These are phyloP conservation scores for Oxyruncus cristatus DNA, from an alignment of 2,113 vertebrate species.

Conservation along the genomic window DNA sequence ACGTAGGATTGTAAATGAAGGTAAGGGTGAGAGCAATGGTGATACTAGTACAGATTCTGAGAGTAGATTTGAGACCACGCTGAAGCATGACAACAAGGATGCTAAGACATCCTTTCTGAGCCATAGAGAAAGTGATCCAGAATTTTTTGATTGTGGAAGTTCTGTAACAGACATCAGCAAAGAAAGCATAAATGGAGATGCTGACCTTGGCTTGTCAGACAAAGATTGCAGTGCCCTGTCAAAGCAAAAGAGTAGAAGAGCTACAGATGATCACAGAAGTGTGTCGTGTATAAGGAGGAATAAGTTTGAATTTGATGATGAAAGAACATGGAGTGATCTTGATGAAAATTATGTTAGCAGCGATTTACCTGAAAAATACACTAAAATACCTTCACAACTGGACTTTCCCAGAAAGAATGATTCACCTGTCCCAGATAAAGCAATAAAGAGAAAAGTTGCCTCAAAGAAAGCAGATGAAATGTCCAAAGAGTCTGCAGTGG, in stretches of 20 bases:
- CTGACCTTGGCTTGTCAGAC: constrained; percentile 62
- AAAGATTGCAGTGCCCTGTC: constrained; percentile 47
- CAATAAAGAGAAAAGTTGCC: constrained; percentile 83
- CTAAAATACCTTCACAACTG: background rate
- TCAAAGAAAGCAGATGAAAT: constrained; percentile 69
- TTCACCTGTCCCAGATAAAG: constrained; percentile 53
- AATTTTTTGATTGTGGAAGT: constrained; percentile 51
- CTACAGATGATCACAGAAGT: background rate
- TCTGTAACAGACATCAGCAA: constrained; percentile 66
- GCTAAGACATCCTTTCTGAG: background rate
- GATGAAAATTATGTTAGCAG: constrained; percentile 72
- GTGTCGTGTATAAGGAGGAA: background rate
- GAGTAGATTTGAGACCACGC: constrained; percentile 59
- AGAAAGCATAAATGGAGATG: constrained; percentile 47
- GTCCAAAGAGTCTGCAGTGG: background rate
- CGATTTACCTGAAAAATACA: constrained; percentile 28
- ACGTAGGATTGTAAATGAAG: constrained; percentile 19
- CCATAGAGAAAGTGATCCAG: constrained; percentile 23
- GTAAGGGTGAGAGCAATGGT: background rate
- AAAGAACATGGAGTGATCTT: constrained; percentile 90
- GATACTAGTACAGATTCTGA: constrained; percentile 63
- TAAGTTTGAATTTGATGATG: constrained; percentile 88
- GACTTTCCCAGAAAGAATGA: constrained; percentile 16
- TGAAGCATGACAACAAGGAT: constrained; percentile 3
- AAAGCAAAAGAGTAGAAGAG: constrained; percentile 31